Evolutionary conservation across 2,113 vertebrate species (phyloP), one percentile per base, ranked within the genome.

Genomic region (Pomatostomus ruficeps): DNA sequence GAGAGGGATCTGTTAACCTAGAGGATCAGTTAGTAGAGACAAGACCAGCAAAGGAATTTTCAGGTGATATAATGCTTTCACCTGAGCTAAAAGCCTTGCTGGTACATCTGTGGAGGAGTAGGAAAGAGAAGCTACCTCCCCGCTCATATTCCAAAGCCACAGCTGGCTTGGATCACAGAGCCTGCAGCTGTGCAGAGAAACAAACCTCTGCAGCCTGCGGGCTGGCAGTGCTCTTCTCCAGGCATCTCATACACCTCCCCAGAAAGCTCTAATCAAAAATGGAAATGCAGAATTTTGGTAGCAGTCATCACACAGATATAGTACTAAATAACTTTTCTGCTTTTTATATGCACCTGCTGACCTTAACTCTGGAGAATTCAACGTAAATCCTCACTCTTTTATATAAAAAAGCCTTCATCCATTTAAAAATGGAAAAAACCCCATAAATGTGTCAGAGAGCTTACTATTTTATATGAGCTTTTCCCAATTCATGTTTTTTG

Each of bases 161-260:
- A 85, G 66, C 92, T 89, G 85, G 59, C 57, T 89, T 78, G 75
- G 52, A 85, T 92, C 49, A 40, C 43, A 79, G 52, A 85, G 52
- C 70, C 74, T 81, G 67, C 86, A 95, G 94, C 90, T 94, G 94
- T 46, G 57, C 52, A 61, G 68, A 82, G 82, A 58, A 91, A 81
- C 46, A 78, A 85, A 45, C 6, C 65, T 55, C 52, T 9, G 10
- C 48, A 82, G 74, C 51, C 61, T 68, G 43, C 5, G 2, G 48
- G 55, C 51, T 66, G 40, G 52, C 65, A 52, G 61, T 25, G 38
- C 23, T 3, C 35, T 48, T 48, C 33, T 87, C 28, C 36, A 61
- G 73, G 67, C 58, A 78, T 65, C 82, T 73, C 0, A 0, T 31
- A 16, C 25, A 18, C 19, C 42, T 54, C 74, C 17, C 63, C 59